Base-by-base conservation (phyloP, 1,140 invertebrate genomes). In the Reticulitermes speratus region DNA sequence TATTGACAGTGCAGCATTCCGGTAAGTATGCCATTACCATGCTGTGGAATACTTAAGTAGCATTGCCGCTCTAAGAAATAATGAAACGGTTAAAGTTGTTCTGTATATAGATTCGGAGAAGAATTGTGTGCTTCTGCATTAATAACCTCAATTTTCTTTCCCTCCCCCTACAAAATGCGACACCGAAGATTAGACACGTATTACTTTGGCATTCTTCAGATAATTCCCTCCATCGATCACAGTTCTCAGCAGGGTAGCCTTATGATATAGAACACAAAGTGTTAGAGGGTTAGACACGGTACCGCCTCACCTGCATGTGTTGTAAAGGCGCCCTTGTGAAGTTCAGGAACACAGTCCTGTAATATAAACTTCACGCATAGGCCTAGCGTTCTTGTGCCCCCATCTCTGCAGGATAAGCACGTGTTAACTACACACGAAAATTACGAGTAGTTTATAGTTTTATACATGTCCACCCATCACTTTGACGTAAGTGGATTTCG, bases 121-220 rank as follows among this genome's bases (percentile, higher is more conserved):
- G 14, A 30, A 75, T 75, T 3, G 25, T 30, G 65, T 75, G 65
- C n/a, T n/a, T 75, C 25, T 75, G 65, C 65, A 75, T 75, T 75
- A 75, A 75, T 75, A 75, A 30, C 25, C 65, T 75, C 65, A 25
- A 75, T 75, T 75, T 75, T 75, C 65, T 30, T 55, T 75, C 65
- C 65, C 59, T 25, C n/a, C n/a, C n/a, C n/a, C 11, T 75, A 75
- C 1, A 75, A 75, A 75, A 75, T 25, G n/a, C 65, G 65, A 75
- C 25, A 14, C 2, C 8, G 65, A 30, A 75, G 25, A 75, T 75
- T 75, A 75, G 25, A 14, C 65, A 75, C 65, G 65, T 75, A 75
- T 75, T 75, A 75, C n/a, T 75, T 75, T 75, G 5, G n/a, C 25
- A 30, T 25, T 75, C n/a, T 30, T 75, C 65, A 30, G 65, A 75